phyloP scores from a whole-genome alignment of 2,797 vertebrate species.

The Myotis pilosus region DNA sequence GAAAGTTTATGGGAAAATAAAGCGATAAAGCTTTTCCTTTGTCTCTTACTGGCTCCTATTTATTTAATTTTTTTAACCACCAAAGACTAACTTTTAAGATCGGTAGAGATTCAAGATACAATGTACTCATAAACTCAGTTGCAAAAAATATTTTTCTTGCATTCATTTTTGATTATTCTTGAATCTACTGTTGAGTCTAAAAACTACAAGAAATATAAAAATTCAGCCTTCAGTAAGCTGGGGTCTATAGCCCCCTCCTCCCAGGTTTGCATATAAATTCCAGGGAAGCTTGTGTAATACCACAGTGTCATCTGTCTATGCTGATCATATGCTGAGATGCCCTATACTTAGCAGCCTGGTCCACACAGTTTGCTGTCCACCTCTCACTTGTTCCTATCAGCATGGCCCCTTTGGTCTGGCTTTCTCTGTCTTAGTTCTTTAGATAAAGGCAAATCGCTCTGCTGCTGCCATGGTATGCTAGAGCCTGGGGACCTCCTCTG shows the following conservation, averaged over 20 bases:
- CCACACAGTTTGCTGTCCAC: neutral
- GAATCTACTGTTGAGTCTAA: neutral
- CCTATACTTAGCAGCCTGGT: too few relatives aligned
- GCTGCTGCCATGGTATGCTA: neutral
- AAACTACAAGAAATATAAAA: conserved; percentile 21
- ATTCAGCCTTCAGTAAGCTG: neutral
- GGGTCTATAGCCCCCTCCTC: neutral
- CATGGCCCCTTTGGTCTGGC: neutral
- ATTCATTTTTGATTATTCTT: neutral
- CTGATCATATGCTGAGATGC: neutral
- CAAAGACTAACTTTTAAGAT: conserved; percentile 13
- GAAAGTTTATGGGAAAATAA: conserved; percentile 11
- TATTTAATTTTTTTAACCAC: neutral
- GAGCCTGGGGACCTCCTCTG: neutral
- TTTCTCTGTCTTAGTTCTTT: neutral
- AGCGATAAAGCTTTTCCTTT: conserved; percentile 4
- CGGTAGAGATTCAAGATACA: neutral
- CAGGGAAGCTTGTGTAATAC: neutral
- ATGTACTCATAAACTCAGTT: conserved; percentile 33
- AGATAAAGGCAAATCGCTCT: neutral
- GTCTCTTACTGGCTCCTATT: neutral
- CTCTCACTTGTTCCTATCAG: neutral
- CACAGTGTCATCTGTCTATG: neutral
- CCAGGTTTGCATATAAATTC: conserved; percentile 6
- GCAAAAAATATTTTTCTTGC: neutral